phyloP scores from a whole-genome alignment of 2,113 vertebrate genomes.

The Antechinus flavipes region DNA sequence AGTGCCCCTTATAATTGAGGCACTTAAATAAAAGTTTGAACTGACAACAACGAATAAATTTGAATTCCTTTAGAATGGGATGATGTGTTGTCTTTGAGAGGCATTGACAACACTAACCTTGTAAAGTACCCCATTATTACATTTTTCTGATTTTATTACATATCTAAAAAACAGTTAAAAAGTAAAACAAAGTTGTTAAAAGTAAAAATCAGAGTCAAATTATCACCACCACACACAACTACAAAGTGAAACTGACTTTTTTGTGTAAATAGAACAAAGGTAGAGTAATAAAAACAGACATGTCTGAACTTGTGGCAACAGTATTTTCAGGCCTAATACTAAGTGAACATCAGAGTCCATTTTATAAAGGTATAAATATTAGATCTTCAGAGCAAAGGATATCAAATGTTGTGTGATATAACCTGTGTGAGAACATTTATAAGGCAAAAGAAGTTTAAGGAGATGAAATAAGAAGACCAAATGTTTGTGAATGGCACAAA shows the following conservation, averaged over 20 bases:
- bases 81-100: neutral
- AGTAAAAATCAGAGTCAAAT: neutral
- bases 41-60: neutral
- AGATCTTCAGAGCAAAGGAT: neutral
- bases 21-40: neutral
- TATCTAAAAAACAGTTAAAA: neutral
- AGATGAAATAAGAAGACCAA: neutral
- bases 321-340: neutral
- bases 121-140: neutral
- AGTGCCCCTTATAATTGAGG: neutral
- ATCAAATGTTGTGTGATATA: neutral
- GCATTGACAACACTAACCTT: neutral
- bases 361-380: neutral
- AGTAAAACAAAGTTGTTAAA: neutral
- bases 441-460: neutral
- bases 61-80: neutral
- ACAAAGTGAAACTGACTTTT: neutral
- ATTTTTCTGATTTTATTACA: neutral
- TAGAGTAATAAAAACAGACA: neutral
- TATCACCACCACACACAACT: neutral
- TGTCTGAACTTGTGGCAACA: neutral
- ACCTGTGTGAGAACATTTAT: neutral
- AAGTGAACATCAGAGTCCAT: neutral
- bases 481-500: neutral
- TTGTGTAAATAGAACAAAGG: neutral